These are phyloP conservation scores for Hipposideros armiger DNA, from an alignment of 2,113 vertebrate species.

Conservation along the genomic window DNA sequence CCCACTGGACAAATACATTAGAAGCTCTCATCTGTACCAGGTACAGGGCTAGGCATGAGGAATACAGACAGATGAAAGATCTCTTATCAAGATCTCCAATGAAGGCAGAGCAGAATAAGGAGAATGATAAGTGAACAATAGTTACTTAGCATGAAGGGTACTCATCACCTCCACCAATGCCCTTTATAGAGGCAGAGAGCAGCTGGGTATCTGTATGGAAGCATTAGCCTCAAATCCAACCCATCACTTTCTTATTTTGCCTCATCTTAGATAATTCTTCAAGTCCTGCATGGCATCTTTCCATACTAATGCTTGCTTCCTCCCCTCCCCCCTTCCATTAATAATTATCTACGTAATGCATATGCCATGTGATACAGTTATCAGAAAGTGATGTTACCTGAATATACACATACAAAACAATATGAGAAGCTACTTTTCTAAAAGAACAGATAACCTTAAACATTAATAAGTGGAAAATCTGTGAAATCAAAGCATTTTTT, in stretches of 20 bases:
- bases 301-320: constrained; percentile 38
- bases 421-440: constrained; percentile 86
- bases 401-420: constrained; percentile 86
- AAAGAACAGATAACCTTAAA: constrained; percentile 90
- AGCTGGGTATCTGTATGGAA: not conserved
- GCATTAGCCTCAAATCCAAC: not conserved
- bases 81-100: too few relatives aligned
- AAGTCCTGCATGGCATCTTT: constrained; percentile 55
- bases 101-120: not conserved
- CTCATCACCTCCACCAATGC: not conserved
- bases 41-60: too few relatives aligned
- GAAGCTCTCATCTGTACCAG: too few relatives aligned
- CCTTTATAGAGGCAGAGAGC: not conserved
- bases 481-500: constrained; percentile 90
- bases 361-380: constrained; percentile 87
- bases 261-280: not conserved
- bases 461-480: constrained; percentile 90
- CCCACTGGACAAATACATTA: not conserved
- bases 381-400: constrained; percentile 86
- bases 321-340: constrained; percentile 25
- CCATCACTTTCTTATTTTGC: not conserved
- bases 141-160: too few relatives aligned
- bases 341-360: constrained; percentile 76
- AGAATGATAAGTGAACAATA: not conserved
- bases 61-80: too few relatives aligned